Evolutionary conservation across 1,140 invertebrate genomes (phyloP).

Genomic region (Nasonia vitripennis): DNA sequence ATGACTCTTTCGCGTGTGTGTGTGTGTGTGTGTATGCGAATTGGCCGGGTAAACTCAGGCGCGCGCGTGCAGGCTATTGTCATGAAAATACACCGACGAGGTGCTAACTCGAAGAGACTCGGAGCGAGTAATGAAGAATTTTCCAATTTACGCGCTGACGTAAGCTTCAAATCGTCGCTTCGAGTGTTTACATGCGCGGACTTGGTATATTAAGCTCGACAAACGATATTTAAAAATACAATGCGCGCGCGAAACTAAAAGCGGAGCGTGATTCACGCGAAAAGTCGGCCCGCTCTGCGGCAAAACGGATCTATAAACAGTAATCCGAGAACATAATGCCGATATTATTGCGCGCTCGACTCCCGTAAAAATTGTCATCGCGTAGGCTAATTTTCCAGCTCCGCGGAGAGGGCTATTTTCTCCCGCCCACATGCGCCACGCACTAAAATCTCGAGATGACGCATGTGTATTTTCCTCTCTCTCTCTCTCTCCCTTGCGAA

Average conservation of each 20-base stretch:
- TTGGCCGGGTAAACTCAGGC: background rate
- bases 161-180: background rate
- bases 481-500: conserved; percentile 27
- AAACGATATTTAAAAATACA: background rate
- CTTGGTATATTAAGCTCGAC: too few species aligned
- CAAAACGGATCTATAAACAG: too few species aligned
- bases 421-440: background rate
- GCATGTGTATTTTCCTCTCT: conserved; percentile 46
- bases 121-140: background rate
- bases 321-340: background rate
- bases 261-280: background rate
- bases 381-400: conserved; percentile 19
- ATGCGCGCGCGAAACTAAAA: background rate
- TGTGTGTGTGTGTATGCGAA: background rate
- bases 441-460: conserved; percentile 5
- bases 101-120: background rate
- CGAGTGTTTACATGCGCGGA: too few species aligned
- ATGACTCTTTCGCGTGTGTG: background rate
- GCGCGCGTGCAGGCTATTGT: too few species aligned
- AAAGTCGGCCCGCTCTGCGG: background rate
- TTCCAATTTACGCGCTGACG: background rate
- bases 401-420: conserved; percentile 32
- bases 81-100: too few species aligned
- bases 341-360: too few species aligned
- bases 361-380: too few species aligned